phyloP scores from a whole-genome alignment of 1,140 invertebrate species.

The Rhynchophorus ferrugineus region DNA sequence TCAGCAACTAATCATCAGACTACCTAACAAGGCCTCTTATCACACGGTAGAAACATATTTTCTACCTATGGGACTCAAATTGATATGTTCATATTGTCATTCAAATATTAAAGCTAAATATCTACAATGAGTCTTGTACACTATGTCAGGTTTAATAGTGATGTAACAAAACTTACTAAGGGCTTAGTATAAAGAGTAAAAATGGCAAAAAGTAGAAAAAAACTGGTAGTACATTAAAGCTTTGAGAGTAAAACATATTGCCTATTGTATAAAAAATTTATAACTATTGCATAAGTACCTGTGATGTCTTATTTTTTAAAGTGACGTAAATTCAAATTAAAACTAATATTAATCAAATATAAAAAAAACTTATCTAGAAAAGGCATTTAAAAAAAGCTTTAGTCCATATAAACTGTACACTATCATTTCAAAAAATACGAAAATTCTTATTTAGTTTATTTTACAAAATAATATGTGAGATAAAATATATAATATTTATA shows the following conservation, averaged over 20 bases:
- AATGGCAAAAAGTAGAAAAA: slow-evolving; percentile 9
- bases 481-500: slow-evolving; percentile 16
- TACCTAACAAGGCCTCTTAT: slow-evolving; percentile 39
- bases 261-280: slow-evolving; percentile 6
- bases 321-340: slow-evolving; percentile 6
- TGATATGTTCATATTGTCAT: slow-evolving; percentile 42
- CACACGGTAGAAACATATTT: slow-evolving; percentile 34
- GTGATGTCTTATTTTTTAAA: slow-evolving; percentile 14
- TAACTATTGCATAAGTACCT: slow-evolving; percentile 18
- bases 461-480: slow-evolving; percentile 13
- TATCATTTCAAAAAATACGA: slow-evolving; percentile 9
- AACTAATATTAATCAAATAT: slow-evolving; percentile 11
- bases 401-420: slow-evolving; percentile 18
- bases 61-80: slow-evolving; percentile 31
- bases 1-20: slow-evolving; percentile 28
- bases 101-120: slow-evolving; percentile 36
- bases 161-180: slow-evolving; percentile 8
- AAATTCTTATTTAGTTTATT: slow-evolving; percentile 10
- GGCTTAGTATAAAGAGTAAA: slow-evolving; percentile 5
- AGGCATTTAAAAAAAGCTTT: slow-evolving; percentile 3
- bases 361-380: slow-evolving; percentile 15
- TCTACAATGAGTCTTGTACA: slow-evolving; percentile 20
- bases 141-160: slow-evolving; percentile 15
- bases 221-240: slow-evolving; percentile 12
- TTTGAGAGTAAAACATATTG: slow-evolving; percentile 11